A percentile compares a stretch with the other conserved stretches of the same genome.
Conservation (phyloP, 2,888 invertebrate species). For the Oscheius onirici region DNA sequence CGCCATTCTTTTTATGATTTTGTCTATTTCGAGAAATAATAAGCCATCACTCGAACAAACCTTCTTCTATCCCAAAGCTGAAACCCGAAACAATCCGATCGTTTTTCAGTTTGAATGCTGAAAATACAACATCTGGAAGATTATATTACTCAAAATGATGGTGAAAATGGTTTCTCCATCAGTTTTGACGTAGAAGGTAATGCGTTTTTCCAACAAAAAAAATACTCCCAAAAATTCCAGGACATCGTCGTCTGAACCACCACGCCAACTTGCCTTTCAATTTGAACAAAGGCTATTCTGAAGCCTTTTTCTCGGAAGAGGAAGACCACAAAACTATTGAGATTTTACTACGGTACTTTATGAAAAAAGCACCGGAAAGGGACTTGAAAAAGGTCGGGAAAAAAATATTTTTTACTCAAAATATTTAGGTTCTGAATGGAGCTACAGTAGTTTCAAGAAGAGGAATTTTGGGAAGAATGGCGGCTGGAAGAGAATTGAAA, state of each 20-base stretch:
- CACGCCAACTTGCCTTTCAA: not conserved
- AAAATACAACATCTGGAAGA: constrained; percentile 10
- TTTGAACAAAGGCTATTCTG: not conserved
- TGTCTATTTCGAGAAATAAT: too few relatives aligned
- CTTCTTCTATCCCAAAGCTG: too few relatives aligned
- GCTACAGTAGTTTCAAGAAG: not conserved
- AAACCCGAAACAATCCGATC: too few relatives aligned
- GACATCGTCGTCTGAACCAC: constrained; percentile 23
- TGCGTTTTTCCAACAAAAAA: not conserved
- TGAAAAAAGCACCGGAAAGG: constrained; percentile 3
- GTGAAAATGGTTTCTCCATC: not conserved
- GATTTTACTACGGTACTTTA: constrained; percentile 4
- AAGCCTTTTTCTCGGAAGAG: not conserved
- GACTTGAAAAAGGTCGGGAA: not conserved
- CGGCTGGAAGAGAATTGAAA: constrained; percentile 2
- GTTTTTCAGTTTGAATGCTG: not conserved
- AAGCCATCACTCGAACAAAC: too few relatives aligned
- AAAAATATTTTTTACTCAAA: not conserved
- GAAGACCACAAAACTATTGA: constrained; percentile 11
- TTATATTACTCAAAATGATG: not conserved
- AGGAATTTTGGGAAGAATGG: constrained; percentile 12
- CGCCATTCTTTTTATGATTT: too few relatives aligned
- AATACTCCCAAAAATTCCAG: not conserved
- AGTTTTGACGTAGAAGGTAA: not conserved
- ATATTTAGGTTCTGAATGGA: not conserved